A percentile compares a stretch with the other conserved stretches of the same genome.
These are phyloP conservation scores for Dendroctonus ponderosae DNA, from an alignment of 1,140 invertebrate species.

Conservation along the genomic window DNA sequence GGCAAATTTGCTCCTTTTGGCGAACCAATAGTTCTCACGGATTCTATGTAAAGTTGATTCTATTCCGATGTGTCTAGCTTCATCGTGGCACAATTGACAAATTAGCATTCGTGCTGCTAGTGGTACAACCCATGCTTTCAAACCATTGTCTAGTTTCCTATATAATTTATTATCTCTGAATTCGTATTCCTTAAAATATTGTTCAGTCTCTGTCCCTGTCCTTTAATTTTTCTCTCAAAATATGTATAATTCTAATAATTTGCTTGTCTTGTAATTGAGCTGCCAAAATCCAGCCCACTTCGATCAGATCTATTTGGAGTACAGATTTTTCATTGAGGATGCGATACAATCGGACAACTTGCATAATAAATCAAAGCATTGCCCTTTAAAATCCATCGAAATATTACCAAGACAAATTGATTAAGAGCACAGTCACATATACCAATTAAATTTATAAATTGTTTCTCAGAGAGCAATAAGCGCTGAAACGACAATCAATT, in stretches of 20 bases:
- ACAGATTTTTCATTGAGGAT: constrained; percentile 6
- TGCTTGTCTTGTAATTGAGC: constrained; percentile 22
- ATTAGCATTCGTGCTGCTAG: constrained; percentile 40
- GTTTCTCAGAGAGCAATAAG: too few species aligned
- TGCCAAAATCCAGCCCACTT: constrained; percentile 15
- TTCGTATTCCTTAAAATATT: constrained; percentile 39
- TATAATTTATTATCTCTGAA: constrained; percentile 39
- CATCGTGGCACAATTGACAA: constrained; percentile 44
- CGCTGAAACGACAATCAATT: too few species aligned
- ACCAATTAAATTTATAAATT: too few species aligned
- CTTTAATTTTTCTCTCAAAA: constrained; percentile 10
- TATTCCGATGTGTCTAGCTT: constrained; percentile 43
- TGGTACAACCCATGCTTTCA: constrained; percentile 42
- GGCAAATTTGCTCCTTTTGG: constrained; percentile 31
- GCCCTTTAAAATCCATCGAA: too few species aligned
- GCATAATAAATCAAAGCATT: too few species aligned
- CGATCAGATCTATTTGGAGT: constrained; percentile 19
- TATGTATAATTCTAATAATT: constrained; percentile 8
- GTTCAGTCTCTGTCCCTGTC: constrained; percentile 28
- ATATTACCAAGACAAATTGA: too few species aligned
- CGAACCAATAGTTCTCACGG: constrained; percentile 44
- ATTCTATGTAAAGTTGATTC: constrained; percentile 44
- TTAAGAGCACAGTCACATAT: too few species aligned
- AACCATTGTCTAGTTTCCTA: constrained; percentile 30
- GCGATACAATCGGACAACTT: too few species aligned